phyloP scores from a whole-genome alignment of 1,140 invertebrate genomes.

The Calycopis cecrops region DNA sequence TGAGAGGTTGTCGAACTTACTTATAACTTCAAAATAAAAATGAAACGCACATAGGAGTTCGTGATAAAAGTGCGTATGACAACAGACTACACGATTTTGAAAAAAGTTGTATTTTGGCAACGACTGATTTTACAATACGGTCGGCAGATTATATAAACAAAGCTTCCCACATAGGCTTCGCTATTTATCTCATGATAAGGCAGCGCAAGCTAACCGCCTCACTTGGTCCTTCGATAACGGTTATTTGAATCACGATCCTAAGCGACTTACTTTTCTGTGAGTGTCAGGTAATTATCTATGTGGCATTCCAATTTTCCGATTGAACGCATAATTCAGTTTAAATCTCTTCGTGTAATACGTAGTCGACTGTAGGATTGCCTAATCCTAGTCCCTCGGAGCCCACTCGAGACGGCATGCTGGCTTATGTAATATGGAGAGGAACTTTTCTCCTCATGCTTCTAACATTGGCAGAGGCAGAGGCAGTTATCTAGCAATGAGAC shows the following conservation, averaged over 20 bases:
- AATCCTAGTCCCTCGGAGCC: slow-evolving; percentile 58
- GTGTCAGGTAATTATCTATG: slow-evolving; percentile 75
- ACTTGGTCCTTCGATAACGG: slow-evolving; percentile 60
- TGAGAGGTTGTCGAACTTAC: too few relatives aligned
- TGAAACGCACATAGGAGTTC: too few relatives aligned
- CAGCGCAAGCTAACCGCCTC: slow-evolving; percentile 39
- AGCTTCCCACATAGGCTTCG: neutral
- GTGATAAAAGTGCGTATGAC: too few relatives aligned
- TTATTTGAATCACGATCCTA: slow-evolving; percentile 70
- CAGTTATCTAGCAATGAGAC: too few relatives aligned
- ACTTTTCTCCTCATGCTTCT: slow-evolving; percentile 42
- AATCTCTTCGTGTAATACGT: slow-evolving; percentile 70
- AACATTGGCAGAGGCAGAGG: too few relatives aligned
- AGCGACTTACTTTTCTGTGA: slow-evolving; percentile 70
- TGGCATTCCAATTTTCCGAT: slow-evolving; percentile 75
- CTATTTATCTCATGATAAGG: slow-evolving; percentile 36
- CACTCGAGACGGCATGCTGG: slow-evolving; percentile 32
- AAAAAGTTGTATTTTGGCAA: too few relatives aligned
- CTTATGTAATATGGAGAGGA: slow-evolving; percentile 37
- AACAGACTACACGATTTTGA: too few relatives aligned
- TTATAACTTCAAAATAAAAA: too few relatives aligned
- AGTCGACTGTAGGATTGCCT: slow-evolving; percentile 56
- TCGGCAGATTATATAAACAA: too few relatives aligned
- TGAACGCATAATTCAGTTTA: slow-evolving; percentile 74
- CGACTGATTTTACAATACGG: too few relatives aligned